Evolutionary conservation across 2,888 invertebrate genomes (phyloP).

Genomic region (Eudasyphora cyanicolor): DNA sequence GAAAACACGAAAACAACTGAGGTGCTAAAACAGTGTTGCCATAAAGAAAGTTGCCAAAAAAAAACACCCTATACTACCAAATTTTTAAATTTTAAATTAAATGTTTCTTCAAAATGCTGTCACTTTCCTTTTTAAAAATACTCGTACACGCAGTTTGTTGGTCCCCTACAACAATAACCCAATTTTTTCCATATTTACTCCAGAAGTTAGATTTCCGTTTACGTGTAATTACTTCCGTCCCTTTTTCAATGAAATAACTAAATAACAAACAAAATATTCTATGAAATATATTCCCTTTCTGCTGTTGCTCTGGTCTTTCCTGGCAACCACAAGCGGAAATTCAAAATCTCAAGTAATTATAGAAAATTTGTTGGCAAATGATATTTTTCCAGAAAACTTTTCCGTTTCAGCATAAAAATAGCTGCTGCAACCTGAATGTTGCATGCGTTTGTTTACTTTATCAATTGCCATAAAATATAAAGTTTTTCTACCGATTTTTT

Average conservation of each 20-base stretch:
- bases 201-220: too few relatives aligned
- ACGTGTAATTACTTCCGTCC: not conserved
- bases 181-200: too few relatives aligned
- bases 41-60: too few relatives aligned
- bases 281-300: not conserved
- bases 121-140: too few relatives aligned
- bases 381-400: not conserved
- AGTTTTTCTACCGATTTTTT: not conserved
- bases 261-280: not conserved
- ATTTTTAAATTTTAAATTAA: too few relatives aligned
- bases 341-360: not conserved
- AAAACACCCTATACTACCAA: too few relatives aligned
- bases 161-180: too few relatives aligned
- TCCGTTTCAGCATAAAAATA: not conserved
- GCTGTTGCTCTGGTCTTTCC: not conserved
- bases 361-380: not conserved
- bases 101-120: too few relatives aligned
- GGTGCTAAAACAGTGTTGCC: too few relatives aligned
- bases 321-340: not conserved
- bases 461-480: constrained; percentile 35
- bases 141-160: too few relatives aligned
- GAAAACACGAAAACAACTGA: too few relatives aligned
- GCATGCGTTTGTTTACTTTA: not conserved
- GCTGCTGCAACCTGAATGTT: not conserved
- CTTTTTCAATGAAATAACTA: not conserved